Base-by-base conservation (phyloP, 1,140 invertebrate genomes). In the Eufriesea mexicana region DNA sequence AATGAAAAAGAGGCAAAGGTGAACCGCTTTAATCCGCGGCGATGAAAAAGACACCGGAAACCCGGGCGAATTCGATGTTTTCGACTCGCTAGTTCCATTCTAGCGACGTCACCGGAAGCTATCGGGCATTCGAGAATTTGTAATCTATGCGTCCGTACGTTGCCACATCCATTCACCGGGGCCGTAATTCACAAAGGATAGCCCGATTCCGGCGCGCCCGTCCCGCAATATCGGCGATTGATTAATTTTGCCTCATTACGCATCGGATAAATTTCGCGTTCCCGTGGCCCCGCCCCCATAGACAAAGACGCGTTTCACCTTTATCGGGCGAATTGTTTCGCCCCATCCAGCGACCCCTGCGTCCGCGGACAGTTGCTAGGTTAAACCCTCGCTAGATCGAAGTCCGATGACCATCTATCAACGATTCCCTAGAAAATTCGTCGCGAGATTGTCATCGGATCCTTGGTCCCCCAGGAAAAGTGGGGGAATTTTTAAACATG, bases 221-320 rank as follows among this genome's bases (percentile, higher is more conserved):
- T 16, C n/a, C 28, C 49, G 49, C 61, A 75, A 75, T 81, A 81
- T 75, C 57, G 72, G 47, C 49, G 79, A 81, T 76, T 81, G 72
- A 81, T 81, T 81, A 81, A 81, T 81, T 81, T 81, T 81, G 72
- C 61, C 79, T 75, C 79, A 75, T 81, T 81, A 81, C 70, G 61
- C 72, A 57, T 66, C 72, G 72, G 61, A 81, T 81, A 75, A 67
- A 75, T 81, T 81, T 81, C 61, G 14, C 54, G 59, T 45, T 59
- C 23, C 47, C 51, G 20, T 7, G 62, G 25, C 16, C 18, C 35
- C 5, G 23, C 23, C 18, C 8, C 16, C 35, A 4, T 35, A 20
- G 47, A 61, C 78, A 51, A 61, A 51, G 78, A 80, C 57, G 45
- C 59, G 42, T 2, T 14, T n/a, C 73, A 7, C 51, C 57, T 75